A percentile compares a stretch with the other conserved stretches of the same genome.
Evolutionary conservation across 2,113 vertebrate species (phyloP).

Genomic region (Trochalopteron elliotii): DNA sequence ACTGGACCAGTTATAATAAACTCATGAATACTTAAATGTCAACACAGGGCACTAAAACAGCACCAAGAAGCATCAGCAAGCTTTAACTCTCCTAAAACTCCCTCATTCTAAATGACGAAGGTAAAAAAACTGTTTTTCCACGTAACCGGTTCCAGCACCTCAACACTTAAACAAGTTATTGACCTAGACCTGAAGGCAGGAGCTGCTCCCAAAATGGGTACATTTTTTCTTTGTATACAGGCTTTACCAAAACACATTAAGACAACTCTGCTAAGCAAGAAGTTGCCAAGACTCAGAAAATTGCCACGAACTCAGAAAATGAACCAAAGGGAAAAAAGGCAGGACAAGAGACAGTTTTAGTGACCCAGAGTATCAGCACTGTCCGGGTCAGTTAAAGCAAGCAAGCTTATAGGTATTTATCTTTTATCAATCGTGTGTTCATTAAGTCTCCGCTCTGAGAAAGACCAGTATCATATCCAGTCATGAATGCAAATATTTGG

Average conservation of each 20-base stretch:
- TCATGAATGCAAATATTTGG: not conserved
- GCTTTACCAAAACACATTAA: not conserved
- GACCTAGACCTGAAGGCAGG: not conserved
- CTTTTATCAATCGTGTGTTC: not conserved
- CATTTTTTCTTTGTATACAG: too few relatives aligned
- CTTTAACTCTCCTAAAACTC: not conserved
- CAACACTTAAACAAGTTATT: not conserved
- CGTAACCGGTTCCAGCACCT: not conserved
- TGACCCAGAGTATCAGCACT: not conserved
- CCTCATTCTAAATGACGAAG: not conserved
- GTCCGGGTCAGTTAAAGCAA: not conserved
- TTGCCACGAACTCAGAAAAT: not conserved
- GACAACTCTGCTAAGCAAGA: not conserved
- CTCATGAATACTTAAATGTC: not conserved
- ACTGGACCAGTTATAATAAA: not conserved
- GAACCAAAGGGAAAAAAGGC: not conserved
- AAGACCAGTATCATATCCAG: not conserved
- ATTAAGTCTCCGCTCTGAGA: not conserved
- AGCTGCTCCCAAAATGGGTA: fast-evolving
- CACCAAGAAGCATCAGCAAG: not conserved
- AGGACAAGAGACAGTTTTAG: not conserved
- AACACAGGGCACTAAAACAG: not conserved
- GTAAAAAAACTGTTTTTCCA: not conserved
- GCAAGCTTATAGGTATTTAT: not conserved
- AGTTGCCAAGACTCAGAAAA: not conserved